Evolutionary conservation across 2,797 vertebrate genomes (phyloP), one percentile per base, ranked within the genome.

Genomic region (Microctenopoma steveboyesi): DNA sequence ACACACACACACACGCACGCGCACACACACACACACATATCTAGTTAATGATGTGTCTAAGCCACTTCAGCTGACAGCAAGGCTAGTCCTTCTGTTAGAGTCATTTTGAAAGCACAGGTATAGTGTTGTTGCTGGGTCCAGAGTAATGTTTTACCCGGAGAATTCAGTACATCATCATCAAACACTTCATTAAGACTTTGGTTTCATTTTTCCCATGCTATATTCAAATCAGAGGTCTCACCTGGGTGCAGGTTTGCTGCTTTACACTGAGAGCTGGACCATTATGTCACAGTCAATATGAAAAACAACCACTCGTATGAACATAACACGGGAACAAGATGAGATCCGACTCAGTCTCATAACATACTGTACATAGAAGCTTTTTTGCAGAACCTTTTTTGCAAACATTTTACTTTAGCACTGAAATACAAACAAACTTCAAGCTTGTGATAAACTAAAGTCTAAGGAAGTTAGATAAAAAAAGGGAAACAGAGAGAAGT

Each of bases 71-170:
- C 83, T 79, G 86, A 93, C 72, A 90, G 74, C 59, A 79, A 91
- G 92, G 92, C 92, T 93, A 91, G 86, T 92, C 88, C 89, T 88
- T 89, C 87, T 87, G 78, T 90, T 86, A 88, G 85, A 89, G 78
- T 92, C 88, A 84, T 87, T 90, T 83, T 86, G 83, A 92, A 91
- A 93, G 87, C 83, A 92, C 92, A 95, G 94, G 94, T 95, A 95
- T 93, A 85, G 89, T 91, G 88, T 94, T 89, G 94, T 95, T 95
- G 94, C 93, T 95, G 94, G 94, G 94, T 94, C 93, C 94, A 94
- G 88, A 89, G 92, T 93, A 93, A 86, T 92, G 89, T 43, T 81
- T 91, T 86, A 93, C 91, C 93, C 79, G 92, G 93, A 94, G 72
- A 76, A 48, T 71, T 86, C 87, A 83, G 68, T 86, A 92, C 89